phyloP scores from a whole-genome alignment of 2,888 invertebrate genomes.

The Drosophila melanocephala region DNA sequence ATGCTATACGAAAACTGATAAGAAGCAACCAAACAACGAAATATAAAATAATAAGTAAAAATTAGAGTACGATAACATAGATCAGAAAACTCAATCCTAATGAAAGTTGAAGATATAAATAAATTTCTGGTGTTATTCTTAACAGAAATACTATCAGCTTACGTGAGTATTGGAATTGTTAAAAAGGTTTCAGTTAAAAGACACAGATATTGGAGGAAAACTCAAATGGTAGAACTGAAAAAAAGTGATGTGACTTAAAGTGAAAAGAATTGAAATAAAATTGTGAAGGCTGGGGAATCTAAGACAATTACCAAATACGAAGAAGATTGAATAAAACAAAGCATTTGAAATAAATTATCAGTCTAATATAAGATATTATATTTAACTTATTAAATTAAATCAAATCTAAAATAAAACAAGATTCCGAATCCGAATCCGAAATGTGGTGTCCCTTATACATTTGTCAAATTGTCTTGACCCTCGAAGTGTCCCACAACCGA shows the following conservation, averaged over 20 bases:
- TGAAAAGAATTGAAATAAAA: not conserved
- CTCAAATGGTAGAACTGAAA: not conserved
- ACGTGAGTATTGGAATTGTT: not conserved
- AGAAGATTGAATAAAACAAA: not conserved
- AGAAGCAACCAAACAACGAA: not conserved
- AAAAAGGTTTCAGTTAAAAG: not conserved
- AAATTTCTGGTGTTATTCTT: not conserved
- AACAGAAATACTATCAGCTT: not conserved
- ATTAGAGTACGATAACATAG: not conserved
- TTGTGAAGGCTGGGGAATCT: not conserved
- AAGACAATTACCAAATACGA: not conserved
- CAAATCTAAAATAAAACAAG: not conserved
- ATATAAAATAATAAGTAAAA: not conserved
- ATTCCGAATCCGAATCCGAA: not conserved
- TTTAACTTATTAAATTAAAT: not conserved
- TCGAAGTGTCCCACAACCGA: constrained; percentile 9
- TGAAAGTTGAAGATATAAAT: not conserved
- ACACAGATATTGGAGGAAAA: not conserved
- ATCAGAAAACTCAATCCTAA: not conserved
- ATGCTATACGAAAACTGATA: not conserved
- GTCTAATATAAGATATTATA: not conserved
- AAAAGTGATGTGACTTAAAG: not conserved
- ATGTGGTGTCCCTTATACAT: not conserved
- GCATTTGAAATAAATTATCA: not conserved
- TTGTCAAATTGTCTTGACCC: constrained; percentile 5